Evolutionary conservation across 2,113 vertebrate genomes (phyloP).

Genomic region (Serinus canaria): DNA sequence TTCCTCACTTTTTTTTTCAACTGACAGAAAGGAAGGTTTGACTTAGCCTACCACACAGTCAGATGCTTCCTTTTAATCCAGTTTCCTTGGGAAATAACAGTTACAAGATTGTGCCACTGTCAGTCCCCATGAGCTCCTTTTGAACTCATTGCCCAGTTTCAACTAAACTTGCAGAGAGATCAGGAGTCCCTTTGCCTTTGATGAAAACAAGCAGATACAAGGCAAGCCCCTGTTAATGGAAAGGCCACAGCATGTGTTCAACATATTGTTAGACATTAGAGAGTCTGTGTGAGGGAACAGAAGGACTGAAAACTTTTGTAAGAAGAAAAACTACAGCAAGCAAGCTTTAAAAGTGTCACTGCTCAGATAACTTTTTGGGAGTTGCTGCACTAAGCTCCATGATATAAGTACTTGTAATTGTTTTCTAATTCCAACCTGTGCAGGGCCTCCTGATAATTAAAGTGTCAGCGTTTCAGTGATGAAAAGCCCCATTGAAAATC

Average conservation of each 20-base stretch:
- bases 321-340: background rate
- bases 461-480: background rate
- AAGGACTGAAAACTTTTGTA: background rate
- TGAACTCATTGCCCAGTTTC: background rate
- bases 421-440: background rate
- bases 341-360: background rate
- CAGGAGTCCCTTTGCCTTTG: background rate
- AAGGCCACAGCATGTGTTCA: background rate
- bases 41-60: background rate
- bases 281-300: background rate
- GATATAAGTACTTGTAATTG: background rate
- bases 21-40: background rate
- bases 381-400: background rate
- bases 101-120: background rate
- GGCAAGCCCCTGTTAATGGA: background rate
- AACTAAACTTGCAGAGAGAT: background rate
- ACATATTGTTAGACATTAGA: background rate
- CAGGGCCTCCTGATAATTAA: conserved; percentile 2
- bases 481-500: background rate
- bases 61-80: background rate
- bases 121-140: background rate
- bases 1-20: background rate
- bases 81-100: background rate
- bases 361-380: background rate
- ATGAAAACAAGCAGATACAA: background rate